A percentile compares a stretch with the other conserved stretches of the same genome.
Evolutionary conservation across 2,888 invertebrate genomes (phyloP).

Genomic region (Lymantria monacha): DNA sequence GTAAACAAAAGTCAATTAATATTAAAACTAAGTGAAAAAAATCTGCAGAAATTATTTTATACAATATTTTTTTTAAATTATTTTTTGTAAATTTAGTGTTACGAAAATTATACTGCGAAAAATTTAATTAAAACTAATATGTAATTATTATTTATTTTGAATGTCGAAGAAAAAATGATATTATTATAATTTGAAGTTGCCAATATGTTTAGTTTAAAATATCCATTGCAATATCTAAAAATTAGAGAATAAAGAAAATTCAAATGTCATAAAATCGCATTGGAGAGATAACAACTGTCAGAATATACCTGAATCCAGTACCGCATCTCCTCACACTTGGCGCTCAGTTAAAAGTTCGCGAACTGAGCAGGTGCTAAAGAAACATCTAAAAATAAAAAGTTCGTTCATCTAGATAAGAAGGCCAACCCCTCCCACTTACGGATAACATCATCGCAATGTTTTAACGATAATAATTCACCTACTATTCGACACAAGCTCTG

Average conservation of each 20-base stretch:
- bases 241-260: neutral
- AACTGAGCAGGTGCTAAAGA: conserved; percentile 59
- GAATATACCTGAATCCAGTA: conserved; percentile 7
- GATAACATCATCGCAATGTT: conserved; percentile 20
- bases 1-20: too few relatives aligned
- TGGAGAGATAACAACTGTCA: neutral
- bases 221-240: neutral
- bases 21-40: too few relatives aligned
- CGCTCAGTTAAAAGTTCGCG: conserved; percentile 48
- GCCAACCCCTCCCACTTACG: conserved; percentile 39
- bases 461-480: conserved; percentile 19
- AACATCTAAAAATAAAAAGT: conserved; percentile 70
- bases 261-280: too few relatives aligned
- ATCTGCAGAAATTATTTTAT: too few relatives aligned
- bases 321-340: conserved; percentile 13
- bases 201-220: too few relatives aligned
- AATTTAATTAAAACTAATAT: too few relatives aligned
- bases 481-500: conserved; percentile 15
- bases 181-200: too few relatives aligned
- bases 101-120: too few relatives aligned
- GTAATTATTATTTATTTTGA: too few relatives aligned
- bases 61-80: too few relatives aligned
- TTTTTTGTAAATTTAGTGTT: too few relatives aligned
- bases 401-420: conserved; percentile 62
- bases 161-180: too few relatives aligned